Evolutionary conservation across 2,113 vertebrate genomes (phyloP).

Genomic region (Cephalopterus ornatus): DNA sequence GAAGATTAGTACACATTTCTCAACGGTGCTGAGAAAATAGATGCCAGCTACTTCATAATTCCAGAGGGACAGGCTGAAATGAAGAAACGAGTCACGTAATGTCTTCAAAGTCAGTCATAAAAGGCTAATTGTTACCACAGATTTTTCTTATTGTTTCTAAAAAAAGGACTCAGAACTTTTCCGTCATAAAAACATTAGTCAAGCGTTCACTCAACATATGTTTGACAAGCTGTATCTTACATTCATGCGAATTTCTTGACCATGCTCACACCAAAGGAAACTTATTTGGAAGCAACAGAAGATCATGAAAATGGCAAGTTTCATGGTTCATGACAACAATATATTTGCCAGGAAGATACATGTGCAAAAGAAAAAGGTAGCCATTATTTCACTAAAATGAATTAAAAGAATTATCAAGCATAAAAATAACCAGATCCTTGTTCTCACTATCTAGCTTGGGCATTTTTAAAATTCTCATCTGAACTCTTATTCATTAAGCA

Average conservation of each 20-base stretch:
- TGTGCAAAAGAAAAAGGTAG: neutral
- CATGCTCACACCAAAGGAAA: neutral
- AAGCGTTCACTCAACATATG: neutral
- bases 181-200: neutral
- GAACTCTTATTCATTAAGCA: neutral
- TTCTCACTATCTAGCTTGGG: neutral
- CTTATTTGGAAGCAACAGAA: neutral
- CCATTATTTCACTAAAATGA: neutral
- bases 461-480: neutral
- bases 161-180: conserved; percentile 6
- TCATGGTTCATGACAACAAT: neutral
- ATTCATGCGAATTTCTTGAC: neutral
- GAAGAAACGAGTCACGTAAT: conserved; percentile 7
- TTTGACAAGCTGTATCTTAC: neutral
- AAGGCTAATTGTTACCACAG: conserved; percentile 26
- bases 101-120: conserved; percentile 39
- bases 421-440: neutral
- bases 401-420: neutral
- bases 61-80: conserved; percentile 36
- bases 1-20: neutral
- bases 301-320: neutral
- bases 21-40: neutral
- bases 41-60: neutral
- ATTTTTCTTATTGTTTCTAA: conserved; percentile 44
- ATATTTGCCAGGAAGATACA: neutral